Conservation (phyloP, 2,113 vertebrate genomes). For the Cyphomyrus discorhynchus region DNA sequence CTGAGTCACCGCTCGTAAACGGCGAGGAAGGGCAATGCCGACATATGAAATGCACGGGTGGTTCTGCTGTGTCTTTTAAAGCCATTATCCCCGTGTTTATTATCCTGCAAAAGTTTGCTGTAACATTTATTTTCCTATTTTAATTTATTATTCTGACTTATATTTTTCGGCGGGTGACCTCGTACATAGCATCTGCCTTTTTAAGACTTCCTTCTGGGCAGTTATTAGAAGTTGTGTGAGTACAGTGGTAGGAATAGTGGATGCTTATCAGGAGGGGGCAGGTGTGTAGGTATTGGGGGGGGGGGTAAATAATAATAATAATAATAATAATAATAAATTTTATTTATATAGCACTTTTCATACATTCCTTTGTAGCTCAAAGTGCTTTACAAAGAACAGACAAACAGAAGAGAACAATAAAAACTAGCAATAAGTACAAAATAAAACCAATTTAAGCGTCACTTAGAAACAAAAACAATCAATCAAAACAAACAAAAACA, state of each 20-base stretch:
- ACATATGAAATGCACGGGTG: background rate
- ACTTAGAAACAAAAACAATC: too few species aligned
- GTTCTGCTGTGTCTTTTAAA: background rate
- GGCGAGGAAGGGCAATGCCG: background rate
- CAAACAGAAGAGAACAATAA: too few species aligned
- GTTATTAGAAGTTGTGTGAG: background rate
- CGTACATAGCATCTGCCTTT: background rate
- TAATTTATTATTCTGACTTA: background rate
- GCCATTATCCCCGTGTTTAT: background rate
- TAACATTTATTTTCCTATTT: background rate
- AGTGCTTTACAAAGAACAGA: too few species aligned
- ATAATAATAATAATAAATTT: too few species aligned
- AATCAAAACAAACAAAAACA: too few species aligned
- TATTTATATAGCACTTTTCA: too few species aligned
- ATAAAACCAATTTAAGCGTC: too few species aligned
- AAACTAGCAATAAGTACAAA: too few species aligned
- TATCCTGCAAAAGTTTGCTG: constrained; percentile 3
- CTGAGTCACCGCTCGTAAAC: background rate
- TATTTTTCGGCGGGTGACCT: background rate
- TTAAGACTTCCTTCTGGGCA: background rate
- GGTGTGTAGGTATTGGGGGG: background rate
- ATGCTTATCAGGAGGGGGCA: background rate
- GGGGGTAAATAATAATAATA: too few species aligned
- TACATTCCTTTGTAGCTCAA: too few species aligned
- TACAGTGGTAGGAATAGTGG: background rate